phyloP scores from a whole-genome alignment of 2,113 vertebrate genomes.

The Thalassarche chlororhynchos region DNA sequence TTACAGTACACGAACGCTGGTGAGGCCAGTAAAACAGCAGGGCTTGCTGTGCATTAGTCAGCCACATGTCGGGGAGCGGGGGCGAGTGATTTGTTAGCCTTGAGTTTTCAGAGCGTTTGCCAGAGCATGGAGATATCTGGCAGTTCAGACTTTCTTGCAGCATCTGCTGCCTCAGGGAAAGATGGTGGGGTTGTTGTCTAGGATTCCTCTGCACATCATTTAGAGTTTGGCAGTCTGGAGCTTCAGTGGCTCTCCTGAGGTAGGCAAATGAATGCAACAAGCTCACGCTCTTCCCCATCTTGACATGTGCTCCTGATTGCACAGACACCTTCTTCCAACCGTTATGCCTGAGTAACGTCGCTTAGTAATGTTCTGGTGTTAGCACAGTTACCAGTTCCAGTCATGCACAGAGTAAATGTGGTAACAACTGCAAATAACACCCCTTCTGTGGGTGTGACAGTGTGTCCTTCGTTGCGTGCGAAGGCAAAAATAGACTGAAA shows the following conservation, averaged over 20 bases:
- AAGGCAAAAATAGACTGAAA: not conserved
- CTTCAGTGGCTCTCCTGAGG: not conserved
- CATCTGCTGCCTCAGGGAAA: not conserved
- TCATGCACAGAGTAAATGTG: not conserved
- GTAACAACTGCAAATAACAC: not conserved
- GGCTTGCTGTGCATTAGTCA: not conserved
- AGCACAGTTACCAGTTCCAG: not conserved
- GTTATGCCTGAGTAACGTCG: too few relatives aligned
- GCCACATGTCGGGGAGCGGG: accelerated
- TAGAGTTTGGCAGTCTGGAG: not conserved
- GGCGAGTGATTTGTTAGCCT: not conserved
- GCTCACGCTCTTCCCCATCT: not conserved
- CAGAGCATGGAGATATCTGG: not conserved
- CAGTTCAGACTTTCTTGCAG: not conserved
- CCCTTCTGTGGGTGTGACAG: not conserved
- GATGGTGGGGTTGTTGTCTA: not conserved
- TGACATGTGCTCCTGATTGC: not conserved
- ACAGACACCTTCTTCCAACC: not conserved
- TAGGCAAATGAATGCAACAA: accelerated
- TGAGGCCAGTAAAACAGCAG: not conserved
- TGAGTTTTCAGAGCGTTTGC: not conserved
- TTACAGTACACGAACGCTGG: not conserved
- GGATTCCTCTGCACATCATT: not conserved
- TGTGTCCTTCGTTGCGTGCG: accelerated
- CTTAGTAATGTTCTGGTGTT: not conserved